Evolutionary conservation across 2,888 invertebrate genomes (phyloP).

Genomic region (Lepidocyrtinus sp.): DNA sequence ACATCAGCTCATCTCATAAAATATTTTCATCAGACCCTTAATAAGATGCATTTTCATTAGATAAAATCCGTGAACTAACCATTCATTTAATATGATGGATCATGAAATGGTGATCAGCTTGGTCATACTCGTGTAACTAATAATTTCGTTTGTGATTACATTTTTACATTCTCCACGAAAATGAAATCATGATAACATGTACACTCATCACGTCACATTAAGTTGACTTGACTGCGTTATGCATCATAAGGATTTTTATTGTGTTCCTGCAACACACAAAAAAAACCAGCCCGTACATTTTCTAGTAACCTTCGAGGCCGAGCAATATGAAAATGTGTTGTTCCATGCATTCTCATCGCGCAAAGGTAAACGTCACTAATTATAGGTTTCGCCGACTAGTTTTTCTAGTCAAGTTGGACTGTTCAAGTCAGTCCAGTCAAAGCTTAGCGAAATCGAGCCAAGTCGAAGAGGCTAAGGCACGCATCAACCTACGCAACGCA

Average conservation of each 20-base stretch:
- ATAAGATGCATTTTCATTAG: too few relatives aligned
- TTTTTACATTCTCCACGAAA: neutral
- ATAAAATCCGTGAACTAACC: too few relatives aligned
- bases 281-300: neutral
- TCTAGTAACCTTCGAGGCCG: constrained; percentile 57
- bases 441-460: neutral
- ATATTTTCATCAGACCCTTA: too few relatives aligned
- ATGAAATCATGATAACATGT: neutral
- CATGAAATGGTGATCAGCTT: neutral
- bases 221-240: neutral
- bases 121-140: neutral
- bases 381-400: constrained; percentile 54
- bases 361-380: constrained; percentile 48
- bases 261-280: neutral
- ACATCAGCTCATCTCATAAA: too few relatives aligned
- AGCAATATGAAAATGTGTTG: constrained; percentile 26
- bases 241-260: neutral
- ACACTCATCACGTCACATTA: neutral
- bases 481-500: neutral
- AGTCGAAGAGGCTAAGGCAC: neutral
- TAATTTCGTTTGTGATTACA: neutral
- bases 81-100: neutral
- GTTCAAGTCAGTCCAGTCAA: neutral
- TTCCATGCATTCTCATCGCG: neutral
- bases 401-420: constrained; percentile 23